Evolutionary conservation across 2,797 vertebrate genomes (phyloP), one percentile per base, ranked within the genome.

Genomic region (Helostoma temminkii): DNA sequence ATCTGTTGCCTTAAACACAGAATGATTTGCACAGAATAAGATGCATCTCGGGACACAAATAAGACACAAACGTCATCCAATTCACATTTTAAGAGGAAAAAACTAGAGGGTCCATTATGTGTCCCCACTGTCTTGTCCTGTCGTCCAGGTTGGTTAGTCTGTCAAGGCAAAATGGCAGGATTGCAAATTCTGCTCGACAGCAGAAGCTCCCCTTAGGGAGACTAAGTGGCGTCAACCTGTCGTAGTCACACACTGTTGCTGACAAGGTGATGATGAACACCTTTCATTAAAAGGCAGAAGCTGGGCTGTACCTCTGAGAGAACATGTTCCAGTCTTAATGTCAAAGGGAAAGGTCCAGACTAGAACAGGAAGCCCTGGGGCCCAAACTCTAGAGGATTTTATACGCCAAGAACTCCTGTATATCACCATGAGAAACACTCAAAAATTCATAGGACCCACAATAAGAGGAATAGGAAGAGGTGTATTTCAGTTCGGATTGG

Each of bases 261-360:
- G 89, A 92, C 91, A 91, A 87, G 78, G 83, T 89, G 86, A 90
- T 88, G 92, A 93, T 90, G 87, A 92, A 91, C 90, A 91, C 81
- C 82, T 92, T 93, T 92, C 90, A 91, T 92, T 92, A 88, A 89
- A 86, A 91, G 72, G 66, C 60, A 82, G 70, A 78, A 82, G 68
- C 64, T 55, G 49, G 72, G 73, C 46, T 87, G 80, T 77, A 55
- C 67, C 74, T 84, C 53, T 48, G 71, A 68, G 71, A 68, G 60
- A 65, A 48, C 66, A 55, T 59, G 69, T 55, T 80, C 32, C 5
- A 22, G 61, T 67, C 74, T 78, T 76, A 81, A 87, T 82, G 84
- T 85, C 84, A 87, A 80, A 76, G 45, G 60, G 62, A 57, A 41
- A 61, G 57, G 52, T 63, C 26, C 28, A 21, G 41, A 41, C 39